phyloP scores from a whole-genome alignment of 2,797 vertebrate genomes.

The Cryptoprocta ferox region DNA sequence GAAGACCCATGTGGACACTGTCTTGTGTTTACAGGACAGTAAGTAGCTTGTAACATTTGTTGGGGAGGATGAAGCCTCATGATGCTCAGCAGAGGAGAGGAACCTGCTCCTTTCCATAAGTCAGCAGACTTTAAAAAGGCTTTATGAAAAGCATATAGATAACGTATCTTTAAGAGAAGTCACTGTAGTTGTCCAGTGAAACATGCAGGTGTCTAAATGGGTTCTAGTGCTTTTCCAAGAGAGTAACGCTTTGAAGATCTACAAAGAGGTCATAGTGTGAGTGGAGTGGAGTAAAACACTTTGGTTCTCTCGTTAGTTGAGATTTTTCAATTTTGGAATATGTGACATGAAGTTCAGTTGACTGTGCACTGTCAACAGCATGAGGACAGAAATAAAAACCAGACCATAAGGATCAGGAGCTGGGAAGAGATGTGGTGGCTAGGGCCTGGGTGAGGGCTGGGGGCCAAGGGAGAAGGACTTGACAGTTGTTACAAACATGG shows the following conservation, averaged over 20 bases:
- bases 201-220: not conserved
- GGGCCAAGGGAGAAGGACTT: not conserved
- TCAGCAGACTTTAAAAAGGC: constrained; percentile 14
- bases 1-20: not conserved
- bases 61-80: not conserved
- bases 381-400: constrained; percentile 28
- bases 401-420: not conserved
- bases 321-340: constrained; percentile 4
- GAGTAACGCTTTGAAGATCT: not conserved
- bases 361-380: not conserved
- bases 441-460: not conserved
- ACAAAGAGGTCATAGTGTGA: not conserved
- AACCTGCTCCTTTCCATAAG: not conserved
- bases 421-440: not conserved
- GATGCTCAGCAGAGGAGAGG: not conserved
- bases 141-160: constrained; percentile 24
- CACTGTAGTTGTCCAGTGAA: not conserved
- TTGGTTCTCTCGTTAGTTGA: not conserved
- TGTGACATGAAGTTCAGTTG: not conserved
- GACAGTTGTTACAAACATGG: not conserved
- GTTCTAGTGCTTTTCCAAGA: not conserved
- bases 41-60: not conserved
- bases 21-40: not conserved
- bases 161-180: not conserved
- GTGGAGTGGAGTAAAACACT: not conserved